phyloP scores from a whole-genome alignment of 2,888 invertebrate genomes.

The Lochmaea capreae region DNA sequence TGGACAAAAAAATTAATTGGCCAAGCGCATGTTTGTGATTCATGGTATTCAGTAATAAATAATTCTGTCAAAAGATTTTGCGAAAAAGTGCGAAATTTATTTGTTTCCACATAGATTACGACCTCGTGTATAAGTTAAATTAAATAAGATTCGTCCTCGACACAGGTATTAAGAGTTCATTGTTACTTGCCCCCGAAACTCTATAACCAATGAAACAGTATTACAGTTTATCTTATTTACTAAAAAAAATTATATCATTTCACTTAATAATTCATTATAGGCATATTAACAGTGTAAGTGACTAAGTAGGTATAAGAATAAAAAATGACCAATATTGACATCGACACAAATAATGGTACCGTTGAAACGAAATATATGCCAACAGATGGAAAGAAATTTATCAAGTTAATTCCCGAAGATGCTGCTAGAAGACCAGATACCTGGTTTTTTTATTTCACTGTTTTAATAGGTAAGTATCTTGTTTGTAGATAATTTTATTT shows the following conservation, averaged over 20 bases:
- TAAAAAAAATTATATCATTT: conserved; percentile 3
- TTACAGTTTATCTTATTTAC: conserved; percentile 6
- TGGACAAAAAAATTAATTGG: no score
- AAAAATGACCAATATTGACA: neutral
- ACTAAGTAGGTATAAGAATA: neutral
- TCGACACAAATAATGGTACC: neutral
- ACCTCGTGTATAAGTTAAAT: neutral
- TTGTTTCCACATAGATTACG: neutral
- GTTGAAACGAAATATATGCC: neutral
- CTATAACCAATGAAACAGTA: neutral
- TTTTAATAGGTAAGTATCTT: neutral
- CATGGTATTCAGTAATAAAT: no score
- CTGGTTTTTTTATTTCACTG: neutral
- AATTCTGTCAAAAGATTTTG: no score
- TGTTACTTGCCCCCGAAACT: conserved; percentile 7
- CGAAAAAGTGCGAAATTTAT: no score
- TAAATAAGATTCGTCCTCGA: neutral
- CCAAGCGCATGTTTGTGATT: no score
- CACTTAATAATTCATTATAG: conserved; percentile 6
- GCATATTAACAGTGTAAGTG: neutral
- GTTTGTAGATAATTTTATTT: neutral
- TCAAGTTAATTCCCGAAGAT: neutral
- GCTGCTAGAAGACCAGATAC: neutral
- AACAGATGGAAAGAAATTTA: neutral
- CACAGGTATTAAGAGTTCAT: conserved; percentile 9